These are phyloP conservation scores for Varecia variegata DNA, from an alignment of 2,797 vertebrate species.

Conservation along the genomic window DNA sequence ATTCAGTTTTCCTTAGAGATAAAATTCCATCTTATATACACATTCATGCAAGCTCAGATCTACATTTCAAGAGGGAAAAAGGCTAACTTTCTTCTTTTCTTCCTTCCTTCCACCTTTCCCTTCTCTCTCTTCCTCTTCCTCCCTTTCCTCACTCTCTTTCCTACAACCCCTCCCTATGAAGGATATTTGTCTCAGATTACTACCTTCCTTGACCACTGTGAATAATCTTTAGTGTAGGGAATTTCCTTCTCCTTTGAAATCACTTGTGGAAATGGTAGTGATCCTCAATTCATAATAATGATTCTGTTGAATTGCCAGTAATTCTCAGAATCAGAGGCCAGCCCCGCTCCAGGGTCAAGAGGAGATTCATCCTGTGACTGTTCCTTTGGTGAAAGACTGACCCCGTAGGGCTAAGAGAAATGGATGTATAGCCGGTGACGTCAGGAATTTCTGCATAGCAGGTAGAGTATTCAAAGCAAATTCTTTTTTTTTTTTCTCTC, in stretches of 20 bases:
- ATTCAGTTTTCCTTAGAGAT: not conserved
- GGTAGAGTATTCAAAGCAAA: not conserved
- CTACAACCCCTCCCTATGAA: not conserved
- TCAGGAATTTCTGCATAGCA: slow-evolving; percentile 5
- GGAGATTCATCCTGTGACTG: not conserved
- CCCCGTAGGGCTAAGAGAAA: not conserved
- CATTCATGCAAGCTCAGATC: not conserved
- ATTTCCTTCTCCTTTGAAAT: not conserved
- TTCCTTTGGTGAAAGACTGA: not conserved
- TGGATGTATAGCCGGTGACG: not conserved
- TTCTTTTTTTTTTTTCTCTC: not conserved
- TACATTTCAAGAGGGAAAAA: not conserved
- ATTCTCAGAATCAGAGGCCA: not conserved
- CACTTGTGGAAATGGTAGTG: not conserved
- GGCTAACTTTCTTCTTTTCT: not conserved
- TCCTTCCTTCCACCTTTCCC: not conserved
- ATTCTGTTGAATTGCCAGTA: not conserved
- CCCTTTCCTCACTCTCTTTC: not conserved
- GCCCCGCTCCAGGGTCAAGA: not conserved
- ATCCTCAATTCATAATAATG: not conserved
- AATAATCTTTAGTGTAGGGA: not conserved
- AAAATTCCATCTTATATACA: not conserved
- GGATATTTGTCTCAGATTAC: not conserved
- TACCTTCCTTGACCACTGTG: not conserved
- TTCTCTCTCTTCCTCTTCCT: not conserved